Base-by-base conservation (phyloP, 2,113 vertebrate species). In the Gallinago undulata region DNA sequence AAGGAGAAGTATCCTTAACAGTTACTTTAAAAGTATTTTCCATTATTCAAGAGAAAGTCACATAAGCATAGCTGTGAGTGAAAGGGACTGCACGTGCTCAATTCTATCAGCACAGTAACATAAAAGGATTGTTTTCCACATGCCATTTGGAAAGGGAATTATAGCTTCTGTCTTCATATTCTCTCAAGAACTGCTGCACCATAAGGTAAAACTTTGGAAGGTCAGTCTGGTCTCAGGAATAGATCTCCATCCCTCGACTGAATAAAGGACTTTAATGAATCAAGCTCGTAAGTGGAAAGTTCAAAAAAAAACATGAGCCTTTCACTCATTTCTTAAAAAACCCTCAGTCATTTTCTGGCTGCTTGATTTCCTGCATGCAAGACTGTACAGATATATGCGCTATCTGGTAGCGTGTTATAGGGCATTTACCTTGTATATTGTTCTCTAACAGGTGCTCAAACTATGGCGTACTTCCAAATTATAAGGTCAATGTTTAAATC, bases 401-500 rank as follows among this genome's bases (percentile, higher is more conserved):
- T 45, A 56, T 39, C 60, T 64, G n/a, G n/a, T 53, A 84, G 48
- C 2, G 3, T 47, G 28, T 35, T 47, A 47, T 9, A 64, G 12
- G 55, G 11, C 27, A 72, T 66, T 77, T 82, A 66, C 39, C 8
- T 84, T 89, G 28, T 67, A n/a, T 23, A 35, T 76, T 73, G 7
- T 70, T 84, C 56, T 93, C 50, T 59, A 91, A 33, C 69, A 89
- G 41, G 50, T 90, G 28, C 33, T 90, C 31, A 84, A 31, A 50
- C 48, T 51, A 62, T 35, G 59, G 37, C 25, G 13, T 35, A 35
- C 10, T 87, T 92, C 55, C 59, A 90, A 80, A 93, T 72, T 47
- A 57, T 66, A 90, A 93, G 19, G 23, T 85, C 59, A 92, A 23
- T 28, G 7, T 89, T 93, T 84, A 91, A 96, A 94, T 87, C 60